A percentile compares a stretch with the other conserved stretches of the same genome.
Conservation (phyloP, 2,797 vertebrate genomes). For the Pseudochirops cupreus region DNA sequence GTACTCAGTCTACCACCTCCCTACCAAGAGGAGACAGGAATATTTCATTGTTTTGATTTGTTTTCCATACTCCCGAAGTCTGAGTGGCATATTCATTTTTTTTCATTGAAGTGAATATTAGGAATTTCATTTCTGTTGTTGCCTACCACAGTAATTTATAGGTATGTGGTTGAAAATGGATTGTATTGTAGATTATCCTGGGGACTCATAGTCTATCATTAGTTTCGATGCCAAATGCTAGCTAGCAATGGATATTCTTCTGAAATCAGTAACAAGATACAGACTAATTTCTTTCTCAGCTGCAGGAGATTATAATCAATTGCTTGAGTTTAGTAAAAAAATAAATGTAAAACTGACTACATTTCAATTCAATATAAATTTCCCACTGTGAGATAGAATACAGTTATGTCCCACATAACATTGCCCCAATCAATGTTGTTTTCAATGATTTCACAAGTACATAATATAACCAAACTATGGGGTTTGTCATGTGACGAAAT, state of each 20-base stretch:
- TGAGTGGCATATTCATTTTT: slow-evolving; percentile 26
- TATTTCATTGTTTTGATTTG: not conserved
- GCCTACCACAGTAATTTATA: not conserved
- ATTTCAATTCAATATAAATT: not conserved
- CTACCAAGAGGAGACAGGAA: not conserved
- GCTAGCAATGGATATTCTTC: not conserved
- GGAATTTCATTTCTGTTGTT: not conserved
- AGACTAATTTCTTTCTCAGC: slow-evolving; percentile 24
- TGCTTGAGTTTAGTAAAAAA: slow-evolving; percentile 31
- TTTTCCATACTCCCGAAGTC: not conserved
- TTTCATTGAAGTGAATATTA: slow-evolving; percentile 37
- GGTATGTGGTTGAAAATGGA: not conserved
- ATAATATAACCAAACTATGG: not conserved
- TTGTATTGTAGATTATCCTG: slow-evolving; percentile 20
- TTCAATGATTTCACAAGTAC: not conserved
- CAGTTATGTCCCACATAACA: not conserved
- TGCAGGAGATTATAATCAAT: slow-evolving; percentile 30
- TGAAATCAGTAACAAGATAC: not conserved
- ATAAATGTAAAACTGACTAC: not conserved
- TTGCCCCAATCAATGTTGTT: not conserved
- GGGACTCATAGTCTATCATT: not conserved
- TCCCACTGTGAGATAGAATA: slow-evolving; percentile 27
- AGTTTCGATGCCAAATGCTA: slow-evolving; percentile 18
- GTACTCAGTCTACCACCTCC: not conserved
- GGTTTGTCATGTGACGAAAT: not conserved